Evolutionary conservation across 30 jellyfish, hydroid and myxozoan species (phyloP), one percentile per base, ranked within the genome.

Genomic region (Aurelia sp.): DNA sequence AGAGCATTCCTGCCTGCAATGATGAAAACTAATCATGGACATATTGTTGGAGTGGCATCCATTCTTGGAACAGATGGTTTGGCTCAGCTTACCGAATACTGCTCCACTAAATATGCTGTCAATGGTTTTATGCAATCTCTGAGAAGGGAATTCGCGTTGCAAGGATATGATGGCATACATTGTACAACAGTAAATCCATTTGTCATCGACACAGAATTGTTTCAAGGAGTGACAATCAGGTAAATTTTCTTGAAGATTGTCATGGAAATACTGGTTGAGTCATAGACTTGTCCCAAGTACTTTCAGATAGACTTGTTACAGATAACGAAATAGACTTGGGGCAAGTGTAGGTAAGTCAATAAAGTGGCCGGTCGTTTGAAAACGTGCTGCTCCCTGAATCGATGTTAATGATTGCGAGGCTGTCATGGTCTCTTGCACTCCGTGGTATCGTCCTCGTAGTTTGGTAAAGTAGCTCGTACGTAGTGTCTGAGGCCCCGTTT

Each of bases 61-160:
- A 94, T 94, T 59, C 89, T 94, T 13, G 97, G 96, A 3, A 76
- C 90, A 19, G 96, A 94, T 59, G 92, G 92, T 41, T 41, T 94
- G 8, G 95, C 89, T 37, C 81, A 90, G 17, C 91, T 89, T 11
- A 71, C 97, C 7, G 99, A 88, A 20, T 94, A 94, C 85, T 96
- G 97, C 69, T 48, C 99, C 13, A 90, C 99, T 5, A 94, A 94
- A 71, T 88, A 76, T 73, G 99, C 99, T 64, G 97, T 85, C 10
- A 77, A 33, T 76, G 96, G 91, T 12, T 94, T 88, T 68, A 94
- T 94, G 97, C 90, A 76, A 83, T 89, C 99, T 8, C 61, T 94
- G 90, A 78, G 99, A 66, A 69, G 95, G 60, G 99, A 94, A 81
- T 31, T 94, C 4, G 84, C 33, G 13, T 35, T 70, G 62, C 73